Conservation (phyloP, 2,113 vertebrate species). For the Calidris pugnax region DNA sequence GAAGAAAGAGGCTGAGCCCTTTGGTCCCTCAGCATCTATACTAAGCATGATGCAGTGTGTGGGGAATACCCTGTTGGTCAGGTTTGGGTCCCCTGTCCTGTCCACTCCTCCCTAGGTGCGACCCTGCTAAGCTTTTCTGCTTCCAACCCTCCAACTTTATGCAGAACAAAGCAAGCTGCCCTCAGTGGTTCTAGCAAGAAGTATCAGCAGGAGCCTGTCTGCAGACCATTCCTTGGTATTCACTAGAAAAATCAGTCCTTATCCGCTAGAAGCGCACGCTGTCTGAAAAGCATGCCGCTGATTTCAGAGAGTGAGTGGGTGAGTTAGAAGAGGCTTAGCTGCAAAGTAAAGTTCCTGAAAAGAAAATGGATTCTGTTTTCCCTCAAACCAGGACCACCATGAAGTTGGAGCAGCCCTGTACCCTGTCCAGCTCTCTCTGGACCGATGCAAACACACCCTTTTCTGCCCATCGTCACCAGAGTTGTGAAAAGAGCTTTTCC, state of each 20-base stretch:
- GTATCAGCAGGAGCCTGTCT: not conserved
- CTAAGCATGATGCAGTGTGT: not conserved
- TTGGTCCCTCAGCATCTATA: not conserved
- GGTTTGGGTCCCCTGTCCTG: not conserved
- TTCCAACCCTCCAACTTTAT: not conserved
- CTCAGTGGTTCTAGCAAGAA: not conserved
- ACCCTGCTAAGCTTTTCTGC: not conserved
- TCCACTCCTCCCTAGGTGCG: not conserved
- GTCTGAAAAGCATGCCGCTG: not conserved
- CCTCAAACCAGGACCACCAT: not conserved
- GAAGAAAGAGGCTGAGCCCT: not conserved
- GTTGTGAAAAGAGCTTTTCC: too few species aligned
- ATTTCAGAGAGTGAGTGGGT: not conserved
- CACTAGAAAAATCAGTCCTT: not conserved
- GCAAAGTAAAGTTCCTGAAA: not conserved
- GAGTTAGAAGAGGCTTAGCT: not conserved
- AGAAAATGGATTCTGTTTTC: not conserved
- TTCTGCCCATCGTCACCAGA: too few species aligned
- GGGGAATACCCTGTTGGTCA: not conserved
- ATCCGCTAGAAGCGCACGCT: too few species aligned
- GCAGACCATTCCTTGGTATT: not conserved
- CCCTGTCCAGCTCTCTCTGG: too few species aligned
- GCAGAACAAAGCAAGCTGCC: not conserved
- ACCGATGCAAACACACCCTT: too few species aligned
- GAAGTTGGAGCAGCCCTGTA: not conserved